Evolutionary conservation across 2,797 vertebrate genomes (phyloP), one percentile per base, ranked within the genome.

Genomic region (Myripristis jacobus): DNA sequence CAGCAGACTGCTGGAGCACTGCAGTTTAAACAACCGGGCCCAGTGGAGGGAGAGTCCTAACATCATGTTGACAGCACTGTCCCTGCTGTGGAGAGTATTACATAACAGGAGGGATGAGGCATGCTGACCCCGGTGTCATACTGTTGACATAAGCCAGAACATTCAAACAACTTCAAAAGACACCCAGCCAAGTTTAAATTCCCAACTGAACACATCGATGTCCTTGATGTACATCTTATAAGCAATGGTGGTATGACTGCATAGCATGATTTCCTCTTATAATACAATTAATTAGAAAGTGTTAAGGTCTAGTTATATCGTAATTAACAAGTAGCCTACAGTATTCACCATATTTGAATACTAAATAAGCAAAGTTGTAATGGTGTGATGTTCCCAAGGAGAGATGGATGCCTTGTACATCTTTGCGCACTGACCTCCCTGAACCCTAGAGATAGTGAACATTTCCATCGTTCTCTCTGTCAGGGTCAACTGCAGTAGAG

Each of bases 401-500:
- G 10, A 22, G 55, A 21, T 44, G 41, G 3, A 61, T 8, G 44
- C 21, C n/a, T 31, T 19, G 61, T 13, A 0, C 6, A 57, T 68
- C 46, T 68, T 34, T 56, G 29, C 60, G 18, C 64, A 60, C 51
- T 56, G 11, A 8, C 9, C 57, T 66, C 47, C 2, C 3, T 77
- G 25, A 82, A 66, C 73, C 60, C 58, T 53, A 38, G 38, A 63
- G 36, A 62, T 4, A 12, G n/a, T 38, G 44, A 63, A 29, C 55
- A 19, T 8, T 65, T 29, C 59, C 25, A 9, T 77, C 12, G 0
- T 8, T 47, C 44, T 75, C 34, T 66, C 75, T 82, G 80, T 79
- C 79, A 84, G 73, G 84, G 79, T 85, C 58, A 60, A 19, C 64
- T 43, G 61, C 82, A 66, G 61, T 4, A 47, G 44, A 75, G 54